Percentiles rank a stretch among this genome's conserved stretches.
phyloP scores from a whole-genome alignment of 2,797 vertebrate genomes.

The Protonibea diacanthus region DNA sequence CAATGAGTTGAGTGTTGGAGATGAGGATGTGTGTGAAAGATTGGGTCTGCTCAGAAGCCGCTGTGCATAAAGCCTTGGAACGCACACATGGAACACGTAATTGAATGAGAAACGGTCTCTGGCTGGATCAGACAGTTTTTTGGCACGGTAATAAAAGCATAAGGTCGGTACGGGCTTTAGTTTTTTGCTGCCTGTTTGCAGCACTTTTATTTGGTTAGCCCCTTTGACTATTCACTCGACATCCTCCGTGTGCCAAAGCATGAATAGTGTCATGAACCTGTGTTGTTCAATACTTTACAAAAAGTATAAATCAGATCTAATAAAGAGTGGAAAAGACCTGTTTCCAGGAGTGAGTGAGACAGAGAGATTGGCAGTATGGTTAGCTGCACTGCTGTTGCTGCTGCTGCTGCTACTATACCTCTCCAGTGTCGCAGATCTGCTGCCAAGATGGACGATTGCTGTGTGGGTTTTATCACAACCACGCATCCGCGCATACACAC shows the following conservation, averaged over 20 bases:
- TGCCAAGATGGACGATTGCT: constrained; percentile 72
- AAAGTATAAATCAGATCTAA: constrained; percentile 74
- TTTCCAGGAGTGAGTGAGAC: constrained; percentile 66
- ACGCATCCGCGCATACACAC: constrained; percentile 18
- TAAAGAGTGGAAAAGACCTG: constrained; percentile 79
- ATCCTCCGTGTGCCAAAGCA: constrained; percentile 67
- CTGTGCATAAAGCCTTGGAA: constrained; percentile 79
- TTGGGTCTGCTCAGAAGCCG: constrained; percentile 73
- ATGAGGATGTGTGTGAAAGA: constrained; percentile 78
- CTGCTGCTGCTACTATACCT: constrained; percentile 58
- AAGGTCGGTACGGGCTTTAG: constrained; percentile 63
- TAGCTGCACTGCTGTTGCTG: constrained; percentile 53
- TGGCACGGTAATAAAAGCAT: constrained; percentile 77
- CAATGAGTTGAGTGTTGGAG: constrained; percentile 64
- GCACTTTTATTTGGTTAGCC: constrained; percentile 74
- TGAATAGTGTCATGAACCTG: constrained; percentile 81
- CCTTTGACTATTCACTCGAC: constrained; percentile 55
- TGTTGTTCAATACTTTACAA: constrained; percentile 72
- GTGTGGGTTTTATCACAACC: constrained; percentile 60
- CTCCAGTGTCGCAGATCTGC: constrained; percentile 52
- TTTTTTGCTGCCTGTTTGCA: constrained; percentile 69
- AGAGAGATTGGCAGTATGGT: constrained; percentile 58
- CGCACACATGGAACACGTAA: constrained; percentile 82
- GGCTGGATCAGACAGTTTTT: constrained; percentile 76
- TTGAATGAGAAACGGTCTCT: constrained; percentile 83